Evolutionary conservation across 1,140 invertebrate species (phyloP), one percentile per base, ranked within the genome.

Genomic region (Aphelinus certus): DNA sequence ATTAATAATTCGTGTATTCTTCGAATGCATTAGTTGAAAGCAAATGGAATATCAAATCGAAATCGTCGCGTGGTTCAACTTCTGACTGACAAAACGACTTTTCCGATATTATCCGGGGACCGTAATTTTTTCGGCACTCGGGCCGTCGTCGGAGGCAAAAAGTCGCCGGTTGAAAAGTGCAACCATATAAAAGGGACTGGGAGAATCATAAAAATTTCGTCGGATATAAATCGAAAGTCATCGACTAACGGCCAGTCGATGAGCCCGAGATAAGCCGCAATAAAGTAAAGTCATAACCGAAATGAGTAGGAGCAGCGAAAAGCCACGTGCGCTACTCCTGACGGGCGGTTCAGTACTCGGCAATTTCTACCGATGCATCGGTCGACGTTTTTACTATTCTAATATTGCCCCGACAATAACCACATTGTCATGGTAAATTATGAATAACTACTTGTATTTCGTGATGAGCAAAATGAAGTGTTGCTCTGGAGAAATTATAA

Each of bases 261-360:
- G 65, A 65, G 56, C 3, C 46, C 26, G 1, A 61, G 72, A 73
- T 73, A 73, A 73, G 72, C 5, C 58, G 57, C 56, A 73, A 61
- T 61, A 68, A 68, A 73, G 56, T 53, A 62, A 67, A 68, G 65
- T 73, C 72, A 55, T 64, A 65, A 72, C 61, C 53, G 10, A 72
- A 65, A 64, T 4, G 62, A 57, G 62, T 45, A 56, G 61, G 70
- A 45, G 42, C 61, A 64, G 57, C 45, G 56, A 49, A 71, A 55
- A 60, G 67, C 2, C 42, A 26, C 26, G 26, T 26, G 26, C 26
- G 26, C 26, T 26, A 26, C 26, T 26, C 26, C 26, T 26, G 26
- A 26, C 26, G 26, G 26, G 26, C 26, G 26, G 26, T 26, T 26
- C 26, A 53, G 58, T 53, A 57, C 42, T 68, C 47, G 57, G 66